These are phyloP conservation scores for Rhagium mordax DNA, from an alignment of 2,888 invertebrate species.

Conservation along the genomic window DNA sequence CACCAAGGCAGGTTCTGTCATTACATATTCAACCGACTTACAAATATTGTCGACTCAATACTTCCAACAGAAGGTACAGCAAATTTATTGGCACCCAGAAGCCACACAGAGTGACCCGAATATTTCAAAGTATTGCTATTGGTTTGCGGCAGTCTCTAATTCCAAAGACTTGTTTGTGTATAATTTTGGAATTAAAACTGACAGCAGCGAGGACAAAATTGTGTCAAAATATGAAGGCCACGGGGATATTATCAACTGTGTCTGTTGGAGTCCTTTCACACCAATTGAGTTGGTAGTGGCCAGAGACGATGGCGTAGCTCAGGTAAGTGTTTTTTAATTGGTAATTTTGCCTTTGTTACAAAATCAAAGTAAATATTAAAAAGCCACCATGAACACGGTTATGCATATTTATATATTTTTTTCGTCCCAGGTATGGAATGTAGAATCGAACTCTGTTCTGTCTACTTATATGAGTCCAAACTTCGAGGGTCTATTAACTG, in stretches of 20 bases:
- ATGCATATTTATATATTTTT: no score
- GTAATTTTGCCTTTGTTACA: background rate
- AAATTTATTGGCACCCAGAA: slow-evolving; percentile 82
- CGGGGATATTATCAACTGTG: slow-evolving; percentile 41
- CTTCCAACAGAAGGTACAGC: slow-evolving; percentile 77
- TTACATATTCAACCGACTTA: slow-evolving; percentile 57
- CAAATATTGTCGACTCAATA: slow-evolving; percentile 66
- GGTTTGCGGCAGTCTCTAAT: slow-evolving; percentile 77
- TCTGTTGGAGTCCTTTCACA: slow-evolving; percentile 64
- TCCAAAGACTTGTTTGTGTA: slow-evolving; percentile 72
- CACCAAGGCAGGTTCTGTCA: slow-evolving; percentile 74
- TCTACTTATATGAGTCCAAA: slow-evolving; percentile 76
- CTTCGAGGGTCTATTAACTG: slow-evolving; percentile 73
- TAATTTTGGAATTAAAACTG: slow-evolving; percentile 60
- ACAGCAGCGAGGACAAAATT: slow-evolving; percentile 38
- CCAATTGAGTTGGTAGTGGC: slow-evolving; percentile 75
- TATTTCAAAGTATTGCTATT: slow-evolving; percentile 71
- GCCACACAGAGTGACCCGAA: slow-evolving; percentile 74
- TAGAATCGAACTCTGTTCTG: slow-evolving; percentile 71
- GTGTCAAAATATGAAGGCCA: slow-evolving; percentile 45
- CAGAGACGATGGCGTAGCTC: slow-evolving; percentile 79
- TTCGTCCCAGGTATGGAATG: slow-evolving; percentile 80
- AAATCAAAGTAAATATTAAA: background rate
- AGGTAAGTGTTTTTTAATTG: slow-evolving; percentile 70
- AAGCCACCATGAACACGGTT: no score